Evolutionary conservation across 2,888 invertebrate species (phyloP), one percentile per base, ranked within the genome.

Genomic region (Drosophila neotestacea): DNA sequence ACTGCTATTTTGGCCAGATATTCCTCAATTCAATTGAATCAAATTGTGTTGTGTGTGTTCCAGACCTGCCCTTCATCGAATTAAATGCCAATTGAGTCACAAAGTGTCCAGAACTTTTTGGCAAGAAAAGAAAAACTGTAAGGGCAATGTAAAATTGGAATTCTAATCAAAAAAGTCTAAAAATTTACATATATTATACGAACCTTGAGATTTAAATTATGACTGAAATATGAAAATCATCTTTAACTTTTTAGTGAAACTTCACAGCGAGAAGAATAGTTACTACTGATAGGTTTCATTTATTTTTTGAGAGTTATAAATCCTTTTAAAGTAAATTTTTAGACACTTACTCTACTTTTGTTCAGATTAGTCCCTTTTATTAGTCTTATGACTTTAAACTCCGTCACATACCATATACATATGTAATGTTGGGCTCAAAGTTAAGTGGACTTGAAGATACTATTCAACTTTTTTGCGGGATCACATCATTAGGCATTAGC

Each of bases 41-140:
- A 13, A 74, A 61, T 74, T 30, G 60, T 74, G 69, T 77, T 76
- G 54, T 63, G 56, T 41, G 44, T 7, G 13, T 42, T 38, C 30
- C 22, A 50, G 46, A 22, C 6, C 32, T 52, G 42, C n/a, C 30
- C 60, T 70, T 67, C 66, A 66, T 58, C 63, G 28, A 48, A 58
- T 64, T 63, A 74, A 70, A 67, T 73, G 67, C 59, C 72, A 77
- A 84, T 79, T 60, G 52, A 58, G 68, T 70, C 50, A 44, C 66
- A 39, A 47, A 75, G 34, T 50, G 32, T 38, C 63, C 55, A 50
- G 55, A 22, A 28, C 11, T 34, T 41, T 46, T 13, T 10, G 42
- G 28, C 30, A 34, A n/a, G 27, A 38, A 54, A 56, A 30, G 47
- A 51, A 55, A 51, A n/a, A 38, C 4, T 30, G 28, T 13, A 34